Conservation (phyloP, 1,140 invertebrate species). For the Cepaea nemoralis region DNA sequence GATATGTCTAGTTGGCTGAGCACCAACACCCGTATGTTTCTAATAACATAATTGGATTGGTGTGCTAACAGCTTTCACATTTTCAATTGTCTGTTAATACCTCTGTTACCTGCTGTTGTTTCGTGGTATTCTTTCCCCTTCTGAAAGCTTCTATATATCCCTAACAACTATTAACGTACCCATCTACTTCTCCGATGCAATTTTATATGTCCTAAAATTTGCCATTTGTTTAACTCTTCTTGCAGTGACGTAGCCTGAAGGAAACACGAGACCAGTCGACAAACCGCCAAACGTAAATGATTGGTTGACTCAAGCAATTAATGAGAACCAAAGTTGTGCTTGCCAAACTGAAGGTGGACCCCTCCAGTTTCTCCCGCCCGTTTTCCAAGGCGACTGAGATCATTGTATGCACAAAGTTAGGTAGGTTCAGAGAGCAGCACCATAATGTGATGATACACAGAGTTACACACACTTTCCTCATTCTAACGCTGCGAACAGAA, state of each 20-base stretch:
- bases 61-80: no score
- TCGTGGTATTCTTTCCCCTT: no score
- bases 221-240: no score
- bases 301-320: background rate
- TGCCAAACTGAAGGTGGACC: background rate
- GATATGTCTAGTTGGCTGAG: no score
- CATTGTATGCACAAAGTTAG: background rate
- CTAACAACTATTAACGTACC: no score
- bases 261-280: background rate
- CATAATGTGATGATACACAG: background rate
- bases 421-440: background rate
- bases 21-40: no score
- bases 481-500: background rate
- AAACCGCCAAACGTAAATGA: conserved; percentile 1
- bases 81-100: no score
- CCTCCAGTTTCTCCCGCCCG: background rate
- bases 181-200: no score
- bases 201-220: no score
- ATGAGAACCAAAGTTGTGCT: background rate
- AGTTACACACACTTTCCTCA: background rate
- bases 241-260: background rate
- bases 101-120: no score
- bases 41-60: no score
- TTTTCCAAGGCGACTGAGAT: background rate
- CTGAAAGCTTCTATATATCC: no score